Evolutionary conservation across 2,888 invertebrate genomes (phyloP).

Genomic region (Metalampra italica): DNA sequence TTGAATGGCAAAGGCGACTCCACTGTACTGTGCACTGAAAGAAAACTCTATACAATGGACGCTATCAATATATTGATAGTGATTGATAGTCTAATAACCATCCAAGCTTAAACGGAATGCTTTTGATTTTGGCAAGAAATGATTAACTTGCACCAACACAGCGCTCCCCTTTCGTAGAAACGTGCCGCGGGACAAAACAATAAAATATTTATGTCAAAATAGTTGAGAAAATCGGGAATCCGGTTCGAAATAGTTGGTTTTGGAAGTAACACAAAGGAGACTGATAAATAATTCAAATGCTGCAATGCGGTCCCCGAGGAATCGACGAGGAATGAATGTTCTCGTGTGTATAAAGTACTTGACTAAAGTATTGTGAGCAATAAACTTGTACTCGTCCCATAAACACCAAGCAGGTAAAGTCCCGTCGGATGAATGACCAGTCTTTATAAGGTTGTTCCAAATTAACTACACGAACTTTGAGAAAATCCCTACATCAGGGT

Average conservation of each 20-base stretch:
- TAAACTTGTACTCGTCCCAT: conserved; percentile 25
- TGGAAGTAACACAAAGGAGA: conserved; percentile 55
- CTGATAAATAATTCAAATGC: conserved; percentile 71
- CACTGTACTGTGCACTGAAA: conserved; percentile 3
- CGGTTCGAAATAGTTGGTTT: conserved; percentile 44
- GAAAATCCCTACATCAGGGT: too few relatives aligned
- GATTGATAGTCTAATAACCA: conserved; percentile 14
- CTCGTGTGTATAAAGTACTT: conserved; percentile 33
- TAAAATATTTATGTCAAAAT: conserved; percentile 31
- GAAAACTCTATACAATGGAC: background rate
- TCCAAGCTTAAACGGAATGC: background rate
- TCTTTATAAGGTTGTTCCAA: too few relatives aligned
- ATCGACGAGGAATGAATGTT: conserved; percentile 49
- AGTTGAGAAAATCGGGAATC: conserved; percentile 30
- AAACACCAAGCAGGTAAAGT: background rate
- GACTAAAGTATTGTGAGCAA: conserved; percentile 18
- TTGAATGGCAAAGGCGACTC: conserved; percentile 21
- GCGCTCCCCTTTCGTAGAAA: conserved; percentile 20
- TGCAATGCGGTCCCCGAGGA: conserved; percentile 66
- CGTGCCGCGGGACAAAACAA: conserved; percentile 29
- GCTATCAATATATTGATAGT: conserved; percentile 8
- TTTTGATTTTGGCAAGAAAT: conserved; percentile 5
- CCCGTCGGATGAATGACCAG: too few relatives aligned
- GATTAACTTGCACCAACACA: conserved; percentile 32
- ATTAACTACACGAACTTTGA: too few relatives aligned